Percentiles rank a stretch among this genome's conserved stretches.
These are phyloP conservation scores for Paradoxurus hermaphroditus DNA, from an alignment of 2,113 vertebrate genomes.

Conservation along the genomic window DNA sequence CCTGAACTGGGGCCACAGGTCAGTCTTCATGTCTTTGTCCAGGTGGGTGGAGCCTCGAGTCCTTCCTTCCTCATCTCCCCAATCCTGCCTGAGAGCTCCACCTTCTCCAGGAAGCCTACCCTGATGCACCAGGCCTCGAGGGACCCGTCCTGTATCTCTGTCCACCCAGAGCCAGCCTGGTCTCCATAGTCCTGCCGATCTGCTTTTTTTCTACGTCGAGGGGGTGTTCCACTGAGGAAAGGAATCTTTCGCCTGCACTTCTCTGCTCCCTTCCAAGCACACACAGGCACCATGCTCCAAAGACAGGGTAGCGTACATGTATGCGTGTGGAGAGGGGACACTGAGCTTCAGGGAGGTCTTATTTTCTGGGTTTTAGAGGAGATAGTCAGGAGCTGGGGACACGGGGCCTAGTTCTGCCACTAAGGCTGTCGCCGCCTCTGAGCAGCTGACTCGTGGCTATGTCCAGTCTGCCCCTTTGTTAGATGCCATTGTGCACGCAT, in stretches of 20 bases:
- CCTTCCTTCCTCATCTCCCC: background rate
- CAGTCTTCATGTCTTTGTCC: background rate
- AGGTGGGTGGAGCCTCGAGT: background rate
- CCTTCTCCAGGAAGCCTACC: background rate
- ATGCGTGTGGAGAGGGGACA: background rate
- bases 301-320: background rate
- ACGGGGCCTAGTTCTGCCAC: background rate
- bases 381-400: background rate
- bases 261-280: accelerated
- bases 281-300: background rate
- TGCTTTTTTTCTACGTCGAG: background rate
- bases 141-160: background rate
- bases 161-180: background rate
- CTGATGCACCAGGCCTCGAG: background rate
- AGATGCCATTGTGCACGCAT: background rate
- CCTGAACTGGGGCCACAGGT: background rate
- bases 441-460: background rate
- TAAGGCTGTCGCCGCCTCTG: background rate
- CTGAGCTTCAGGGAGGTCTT: background rate
- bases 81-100: background rate
- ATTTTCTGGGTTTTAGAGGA: background rate
- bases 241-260: background rate
- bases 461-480: background rate
- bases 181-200: background rate
- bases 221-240: background rate